Conservation (phyloP, 1,140 invertebrate species). For the Brachionus koreanus region DNA sequence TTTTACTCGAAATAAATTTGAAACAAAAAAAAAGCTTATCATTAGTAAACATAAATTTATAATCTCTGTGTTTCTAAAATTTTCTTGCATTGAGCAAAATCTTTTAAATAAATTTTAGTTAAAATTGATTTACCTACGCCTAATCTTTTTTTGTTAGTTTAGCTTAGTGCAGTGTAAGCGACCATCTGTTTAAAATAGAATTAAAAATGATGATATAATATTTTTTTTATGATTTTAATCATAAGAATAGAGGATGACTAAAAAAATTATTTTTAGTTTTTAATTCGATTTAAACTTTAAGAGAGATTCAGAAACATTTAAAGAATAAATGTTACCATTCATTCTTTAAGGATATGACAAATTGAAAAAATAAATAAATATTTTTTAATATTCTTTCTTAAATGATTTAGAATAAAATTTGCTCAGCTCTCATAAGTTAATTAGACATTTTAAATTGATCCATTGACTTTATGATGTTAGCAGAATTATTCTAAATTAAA, state of each 20-base stretch:
- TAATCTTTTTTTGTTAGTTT: constrained; percentile 5
- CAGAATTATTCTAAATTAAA: not conserved
- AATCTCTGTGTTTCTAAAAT: not conserved
- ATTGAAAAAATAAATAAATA: too few relatives aligned
- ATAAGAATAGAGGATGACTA: not conserved
- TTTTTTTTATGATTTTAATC: not conserved
- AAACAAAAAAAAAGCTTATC: constrained; percentile 12
- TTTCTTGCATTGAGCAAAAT: constrained; percentile 8
- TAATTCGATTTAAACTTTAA: not conserved
- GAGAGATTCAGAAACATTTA: not conserved
- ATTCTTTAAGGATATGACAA: too few relatives aligned
- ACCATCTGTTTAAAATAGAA: constrained; percentile 30
- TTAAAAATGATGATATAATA: not conserved
- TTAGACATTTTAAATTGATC: not conserved
- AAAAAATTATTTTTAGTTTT: not conserved
- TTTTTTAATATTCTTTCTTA: not conserved
- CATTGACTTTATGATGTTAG: not conserved
- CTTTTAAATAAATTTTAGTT: constrained; percentile 20
- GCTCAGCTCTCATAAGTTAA: too few relatives aligned
- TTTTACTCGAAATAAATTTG: not conserved
- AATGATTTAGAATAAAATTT: not conserved
- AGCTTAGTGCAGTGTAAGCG: not conserved
- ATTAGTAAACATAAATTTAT: not conserved
- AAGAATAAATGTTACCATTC: too few relatives aligned
- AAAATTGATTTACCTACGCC: not conserved